phyloP scores from a whole-genome alignment of 2,113 vertebrate species.

The Cebus imitator region DNA sequence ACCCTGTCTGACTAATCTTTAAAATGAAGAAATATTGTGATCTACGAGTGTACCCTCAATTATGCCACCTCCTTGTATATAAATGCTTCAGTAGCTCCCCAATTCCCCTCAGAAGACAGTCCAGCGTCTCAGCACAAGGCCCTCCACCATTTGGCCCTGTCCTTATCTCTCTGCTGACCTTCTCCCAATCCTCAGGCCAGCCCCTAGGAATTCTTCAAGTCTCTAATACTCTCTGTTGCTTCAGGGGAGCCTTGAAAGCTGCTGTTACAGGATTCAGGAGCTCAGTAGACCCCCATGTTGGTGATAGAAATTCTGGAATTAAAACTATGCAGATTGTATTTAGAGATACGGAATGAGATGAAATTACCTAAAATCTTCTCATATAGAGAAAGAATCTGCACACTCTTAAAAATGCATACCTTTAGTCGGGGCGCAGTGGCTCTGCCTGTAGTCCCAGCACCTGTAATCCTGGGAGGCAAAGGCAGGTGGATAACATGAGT shows the following conservation, averaged over 20 bases:
- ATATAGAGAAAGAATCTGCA: neutral
- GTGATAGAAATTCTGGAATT: slow-evolving; percentile 1
- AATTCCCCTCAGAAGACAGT: neutral
- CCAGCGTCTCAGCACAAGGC: neutral
- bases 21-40: neutral
- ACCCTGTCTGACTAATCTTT: too few relatives aligned
- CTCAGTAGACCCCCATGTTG: neutral
- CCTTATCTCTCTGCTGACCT: neutral
- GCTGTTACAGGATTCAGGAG: neutral
- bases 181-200: neutral
- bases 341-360: neutral
- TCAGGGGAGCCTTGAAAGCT: neutral
- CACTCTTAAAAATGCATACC: neutral
- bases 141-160: neutral
- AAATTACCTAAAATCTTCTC: neutral
- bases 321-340: neutral
- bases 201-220: neutral
- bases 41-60: neutral
- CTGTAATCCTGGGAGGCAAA: too few relatives aligned
- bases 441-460: too few relatives aligned
- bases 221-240: neutral
- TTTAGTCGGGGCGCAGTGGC: too few relatives aligned
- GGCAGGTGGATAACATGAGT: too few relatives aligned
- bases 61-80: neutral
- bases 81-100: neutral